A percentile compares a stretch with the other conserved stretches of the same genome.
Conservation (phyloP, 2,888 invertebrate genomes). For the Suillia variegata region DNA sequence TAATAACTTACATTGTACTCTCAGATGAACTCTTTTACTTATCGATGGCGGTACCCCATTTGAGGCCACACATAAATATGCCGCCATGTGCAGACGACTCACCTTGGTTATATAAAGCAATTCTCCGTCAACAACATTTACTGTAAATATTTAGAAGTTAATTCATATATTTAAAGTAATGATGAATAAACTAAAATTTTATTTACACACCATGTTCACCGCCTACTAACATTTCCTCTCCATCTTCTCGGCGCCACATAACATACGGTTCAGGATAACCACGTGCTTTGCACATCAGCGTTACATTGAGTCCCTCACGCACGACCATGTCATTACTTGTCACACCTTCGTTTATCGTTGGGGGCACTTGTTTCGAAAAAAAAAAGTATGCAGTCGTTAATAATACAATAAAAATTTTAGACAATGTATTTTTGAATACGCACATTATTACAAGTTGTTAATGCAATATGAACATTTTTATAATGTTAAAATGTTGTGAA, state of each 20-base stretch:
- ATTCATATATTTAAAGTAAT: constrained; percentile 5
- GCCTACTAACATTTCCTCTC: constrained; percentile 85
- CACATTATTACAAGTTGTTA: too few species aligned
- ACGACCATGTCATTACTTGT: constrained; percentile 93
- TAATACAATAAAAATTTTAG: too few species aligned
- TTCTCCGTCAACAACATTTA: constrained; percentile 87
- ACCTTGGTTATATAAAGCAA: constrained; percentile 84
- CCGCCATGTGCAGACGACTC: constrained; percentile 89
- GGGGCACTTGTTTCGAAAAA: constrained; percentile 73
- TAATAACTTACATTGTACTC: constrained; percentile 82
- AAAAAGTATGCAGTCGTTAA: too few species aligned
- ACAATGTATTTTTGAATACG: too few species aligned
- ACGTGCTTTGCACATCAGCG: constrained; percentile 83
- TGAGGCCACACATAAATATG: constrained; percentile 90
- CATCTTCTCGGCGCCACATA: constrained; percentile 91
- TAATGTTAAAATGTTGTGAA: too few species aligned
- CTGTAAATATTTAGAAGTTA: constrained; percentile 60
- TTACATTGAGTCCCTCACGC: constrained; percentile 85
- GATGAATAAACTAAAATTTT: not conserved
- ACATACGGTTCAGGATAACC: constrained; percentile 92
- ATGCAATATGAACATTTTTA: too few species aligned
- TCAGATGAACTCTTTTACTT: constrained; percentile 80
- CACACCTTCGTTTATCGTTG: constrained; percentile 85
- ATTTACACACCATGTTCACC: constrained; percentile 77
- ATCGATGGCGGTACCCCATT: constrained; percentile 92